Conservation (phyloP, 2,888 invertebrate species). For the Hydroisotoma schaefferi region DNA sequence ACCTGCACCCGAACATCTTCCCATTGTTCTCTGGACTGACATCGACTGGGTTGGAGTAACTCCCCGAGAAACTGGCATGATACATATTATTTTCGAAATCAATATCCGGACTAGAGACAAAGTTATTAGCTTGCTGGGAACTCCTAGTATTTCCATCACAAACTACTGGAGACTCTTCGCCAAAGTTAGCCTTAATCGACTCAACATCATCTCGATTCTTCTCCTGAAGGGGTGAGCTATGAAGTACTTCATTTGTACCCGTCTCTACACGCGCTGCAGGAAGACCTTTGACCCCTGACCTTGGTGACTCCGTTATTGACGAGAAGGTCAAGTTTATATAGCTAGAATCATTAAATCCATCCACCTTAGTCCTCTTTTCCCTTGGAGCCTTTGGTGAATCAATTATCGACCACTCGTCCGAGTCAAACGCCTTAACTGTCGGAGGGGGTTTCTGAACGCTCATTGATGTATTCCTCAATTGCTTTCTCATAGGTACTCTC, state of each 20-base stretch:
- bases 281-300: background rate
- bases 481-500: slow-evolving; percentile 6
- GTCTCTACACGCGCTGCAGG: background rate
- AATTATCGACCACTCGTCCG: slow-evolving; percentile 25
- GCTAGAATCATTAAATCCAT: slow-evolving; percentile 18
- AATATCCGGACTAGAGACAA: background rate
- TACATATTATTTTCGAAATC: background rate
- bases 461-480: background rate
- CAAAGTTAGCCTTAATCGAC: slow-evolving; percentile 1
- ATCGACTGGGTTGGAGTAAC: background rate
- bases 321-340: slow-evolving; percentile 20
- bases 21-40: background rate
- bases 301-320: background rate
- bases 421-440: background rate
- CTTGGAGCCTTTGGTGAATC: slow-evolving; percentile 17
- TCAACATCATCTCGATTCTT: slow-evolving; percentile 2
- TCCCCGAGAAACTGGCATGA: slow-evolving; percentile 2
- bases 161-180: slow-evolving; percentile 6
- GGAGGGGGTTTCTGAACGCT: background rate
- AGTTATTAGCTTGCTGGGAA: background rate
- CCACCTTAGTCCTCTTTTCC: slow-evolving; percentile 9
- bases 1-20: too few species aligned
- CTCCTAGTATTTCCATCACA: background rate
- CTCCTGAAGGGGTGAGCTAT: slow-evolving; percentile 16
- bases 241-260: background rate